phyloP scores from a whole-genome alignment of 1,140 invertebrate genomes.

The Agrypnia vestita region DNA sequence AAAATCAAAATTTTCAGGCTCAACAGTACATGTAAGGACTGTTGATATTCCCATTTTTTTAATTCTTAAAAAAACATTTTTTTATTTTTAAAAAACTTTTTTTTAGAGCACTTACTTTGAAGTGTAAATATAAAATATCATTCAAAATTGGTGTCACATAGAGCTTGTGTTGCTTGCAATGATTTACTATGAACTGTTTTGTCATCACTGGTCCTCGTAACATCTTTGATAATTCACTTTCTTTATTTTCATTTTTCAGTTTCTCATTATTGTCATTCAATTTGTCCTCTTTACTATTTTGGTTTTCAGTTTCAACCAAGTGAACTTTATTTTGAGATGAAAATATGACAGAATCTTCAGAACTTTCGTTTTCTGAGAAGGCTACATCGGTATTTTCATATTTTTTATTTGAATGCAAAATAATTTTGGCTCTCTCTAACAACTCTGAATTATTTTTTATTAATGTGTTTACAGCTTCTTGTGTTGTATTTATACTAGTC shows the following conservation, averaged over 20 bases:
- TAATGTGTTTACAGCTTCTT: slow-evolving; percentile 66
- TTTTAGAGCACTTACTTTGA: slow-evolving; percentile 80
- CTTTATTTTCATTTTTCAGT: slow-evolving; percentile 49
- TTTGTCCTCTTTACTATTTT: slow-evolving; percentile 14
- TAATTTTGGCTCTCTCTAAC: slow-evolving; percentile 66
- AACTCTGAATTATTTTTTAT: slow-evolving; percentile 70
- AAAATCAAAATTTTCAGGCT: no score
- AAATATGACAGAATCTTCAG: no score
- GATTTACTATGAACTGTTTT: slow-evolving; percentile 81
- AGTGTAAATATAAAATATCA: slow-evolving; percentile 95
- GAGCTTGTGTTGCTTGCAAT: slow-evolving; percentile 89
- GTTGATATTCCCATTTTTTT: no score
- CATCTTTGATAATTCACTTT: slow-evolving; percentile 65
- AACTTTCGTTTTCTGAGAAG: slow-evolving; percentile 19
- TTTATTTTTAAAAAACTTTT: no score
- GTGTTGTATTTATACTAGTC: slow-evolving; percentile 65
- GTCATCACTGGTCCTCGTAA: slow-evolving; percentile 78
- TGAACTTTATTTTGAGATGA: no score
- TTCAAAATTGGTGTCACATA: slow-evolving; percentile 93
- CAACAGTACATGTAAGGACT: no score
- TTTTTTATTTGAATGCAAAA: slow-evolving; percentile 63
- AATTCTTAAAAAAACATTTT: no score
- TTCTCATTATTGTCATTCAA: slow-evolving; percentile 5
- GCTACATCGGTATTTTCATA: background rate
- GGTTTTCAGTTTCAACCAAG: background rate